Evolutionary conservation across 2,797 vertebrate species (phyloP).

Genomic region (Alcedo atthis): DNA sequence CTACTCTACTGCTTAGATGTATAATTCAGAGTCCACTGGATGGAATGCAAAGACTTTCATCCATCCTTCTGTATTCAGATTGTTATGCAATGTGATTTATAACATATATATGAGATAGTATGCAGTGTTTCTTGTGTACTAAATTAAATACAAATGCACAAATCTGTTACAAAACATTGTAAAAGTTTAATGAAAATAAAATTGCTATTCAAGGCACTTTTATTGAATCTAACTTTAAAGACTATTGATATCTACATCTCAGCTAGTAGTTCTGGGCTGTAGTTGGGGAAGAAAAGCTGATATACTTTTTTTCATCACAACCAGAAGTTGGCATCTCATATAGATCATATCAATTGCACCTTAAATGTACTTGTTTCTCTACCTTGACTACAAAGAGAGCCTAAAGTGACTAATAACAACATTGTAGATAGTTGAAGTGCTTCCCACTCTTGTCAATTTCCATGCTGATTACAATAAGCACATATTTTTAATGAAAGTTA

Average conservation of each 20-base stretch:
- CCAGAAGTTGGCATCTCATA: not conserved
- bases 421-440: not conserved
- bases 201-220: not conserved
- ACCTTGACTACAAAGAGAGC: not conserved
- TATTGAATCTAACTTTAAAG: conserved; percentile 27
- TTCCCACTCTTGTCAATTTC: not conserved
- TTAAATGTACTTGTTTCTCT: conserved; percentile 9
- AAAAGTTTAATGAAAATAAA: conserved; percentile 3
- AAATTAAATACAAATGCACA: not conserved
- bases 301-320: conserved; percentile 17
- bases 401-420: not conserved
- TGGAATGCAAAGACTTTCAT: not conserved
- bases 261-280: not conserved
- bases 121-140: not conserved
- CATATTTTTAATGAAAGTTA: not conserved
- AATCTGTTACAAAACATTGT: not conserved
- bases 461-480: not conserved
- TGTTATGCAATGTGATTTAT: rapidly evolving
- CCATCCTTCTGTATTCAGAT: not conserved
- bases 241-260: conserved; percentile 42
- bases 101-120: not conserved
- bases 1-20: not conserved
- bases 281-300: not conserved
- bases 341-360: not conserved
- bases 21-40: not conserved